A percentile compares a stretch with the other conserved stretches of the same genome.
phyloP scores from a whole-genome alignment of 2,797 vertebrate species.

The Acanthopagrus latus region DNA sequence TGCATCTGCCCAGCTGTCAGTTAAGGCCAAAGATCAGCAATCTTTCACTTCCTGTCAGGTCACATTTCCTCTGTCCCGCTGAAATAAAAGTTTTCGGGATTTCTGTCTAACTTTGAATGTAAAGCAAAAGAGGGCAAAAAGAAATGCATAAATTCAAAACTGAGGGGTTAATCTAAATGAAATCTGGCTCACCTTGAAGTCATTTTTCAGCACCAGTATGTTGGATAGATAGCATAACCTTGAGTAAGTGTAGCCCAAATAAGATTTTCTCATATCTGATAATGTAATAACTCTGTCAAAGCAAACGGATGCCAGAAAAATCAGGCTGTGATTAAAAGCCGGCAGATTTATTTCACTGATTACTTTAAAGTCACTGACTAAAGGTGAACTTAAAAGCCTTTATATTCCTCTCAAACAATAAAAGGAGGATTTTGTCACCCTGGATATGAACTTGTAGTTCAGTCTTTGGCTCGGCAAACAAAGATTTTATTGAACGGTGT shows the following conservation, averaged over 20 bases:
- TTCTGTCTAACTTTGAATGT: constrained; percentile 17
- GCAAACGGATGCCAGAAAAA: constrained; percentile 42
- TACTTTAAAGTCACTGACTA: constrained; percentile 36
- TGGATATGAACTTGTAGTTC: constrained; percentile 7
- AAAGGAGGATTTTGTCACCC: constrained; percentile 15
- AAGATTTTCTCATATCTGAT: constrained; percentile 68
- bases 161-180: constrained; percentile 81
- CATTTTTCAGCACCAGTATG: constrained; percentile 48
- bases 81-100: constrained; percentile 10
- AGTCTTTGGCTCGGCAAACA: constrained; percentile 49
- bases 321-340: constrained; percentile 57
- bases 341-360: constrained; percentile 63
- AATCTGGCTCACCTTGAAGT: constrained; percentile 77
- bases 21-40: neutral
- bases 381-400: constrained; percentile 39
- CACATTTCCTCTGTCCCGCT: neutral
- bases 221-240: constrained; percentile 57
- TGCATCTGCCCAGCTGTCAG: neutral
- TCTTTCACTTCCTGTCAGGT: neutral
- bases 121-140: constrained; percentile 22
- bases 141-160: constrained; percentile 51
- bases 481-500: constrained; percentile 47
- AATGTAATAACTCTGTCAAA: constrained; percentile 69
- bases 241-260: constrained; percentile 58
- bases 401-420: constrained; percentile 9